These are phyloP conservation scores for Pachymerium ferrugineum DNA, from an alignment of 2,888 invertebrate species.

Conservation along the genomic window DNA sequence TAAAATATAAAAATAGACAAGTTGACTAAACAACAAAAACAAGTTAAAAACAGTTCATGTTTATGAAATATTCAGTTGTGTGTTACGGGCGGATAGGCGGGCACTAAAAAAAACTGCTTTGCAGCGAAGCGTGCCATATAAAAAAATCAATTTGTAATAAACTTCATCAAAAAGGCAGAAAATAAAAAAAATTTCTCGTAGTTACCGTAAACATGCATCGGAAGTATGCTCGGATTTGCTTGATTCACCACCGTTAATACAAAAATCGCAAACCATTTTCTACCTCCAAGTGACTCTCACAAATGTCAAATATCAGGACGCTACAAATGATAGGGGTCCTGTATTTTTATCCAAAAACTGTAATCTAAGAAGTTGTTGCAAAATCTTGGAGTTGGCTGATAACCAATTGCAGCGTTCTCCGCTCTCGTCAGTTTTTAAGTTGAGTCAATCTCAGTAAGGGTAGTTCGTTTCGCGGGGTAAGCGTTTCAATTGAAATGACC, in stretches of 20 bases:
- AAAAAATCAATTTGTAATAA: neutral
- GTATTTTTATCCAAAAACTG: slow-evolving; percentile 7
- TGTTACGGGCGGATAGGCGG: too few relatives aligned
- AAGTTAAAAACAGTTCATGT: neutral
- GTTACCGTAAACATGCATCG: neutral
- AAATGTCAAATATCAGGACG: too few relatives aligned
- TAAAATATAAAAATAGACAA: neutral
- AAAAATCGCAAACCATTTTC: neutral
- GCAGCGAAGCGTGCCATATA: neutral
- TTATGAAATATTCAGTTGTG: neutral
- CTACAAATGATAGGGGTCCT: neutral
- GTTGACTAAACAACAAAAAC: neutral
- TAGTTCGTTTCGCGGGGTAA: neutral
- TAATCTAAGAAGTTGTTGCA: neutral
- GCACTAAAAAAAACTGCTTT: too few relatives aligned
- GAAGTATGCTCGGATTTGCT: neutral
- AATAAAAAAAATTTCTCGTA: neutral
- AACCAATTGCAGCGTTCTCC: neutral
- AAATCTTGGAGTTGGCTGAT: neutral
- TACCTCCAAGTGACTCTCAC: neutral
- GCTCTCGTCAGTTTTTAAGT: neutral
- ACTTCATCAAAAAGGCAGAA: neutral
- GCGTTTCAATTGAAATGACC: neutral
- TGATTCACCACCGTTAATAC: neutral
- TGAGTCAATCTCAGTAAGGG: neutral